A percentile compares a stretch with the other conserved stretches of the same genome.
Conservation (phyloP, 2,797 vertebrate species). For the Siniperca obscura region DNA sequence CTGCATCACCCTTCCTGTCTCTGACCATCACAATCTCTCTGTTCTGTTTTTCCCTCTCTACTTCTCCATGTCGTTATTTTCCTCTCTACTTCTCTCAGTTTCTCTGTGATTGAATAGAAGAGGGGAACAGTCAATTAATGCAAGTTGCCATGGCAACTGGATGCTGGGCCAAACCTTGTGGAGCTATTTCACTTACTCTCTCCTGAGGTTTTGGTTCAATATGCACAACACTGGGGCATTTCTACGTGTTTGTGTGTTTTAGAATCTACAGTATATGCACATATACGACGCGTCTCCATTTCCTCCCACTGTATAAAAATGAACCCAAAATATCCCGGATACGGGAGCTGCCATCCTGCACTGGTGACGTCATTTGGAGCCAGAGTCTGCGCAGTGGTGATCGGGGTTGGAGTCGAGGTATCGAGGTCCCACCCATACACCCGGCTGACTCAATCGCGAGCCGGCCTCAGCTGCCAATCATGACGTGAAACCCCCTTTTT, state of each 20-base stretch:
- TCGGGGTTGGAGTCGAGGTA: no score
- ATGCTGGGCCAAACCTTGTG: constrained; percentile 47
- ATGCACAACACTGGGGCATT: neutral
- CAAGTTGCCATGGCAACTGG: constrained; percentile 76
- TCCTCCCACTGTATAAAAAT: no score
- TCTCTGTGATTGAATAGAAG: constrained; percentile 33
- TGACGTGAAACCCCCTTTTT: no score
- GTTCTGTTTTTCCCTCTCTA: constrained; percentile 1
- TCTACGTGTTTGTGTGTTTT: neutral
- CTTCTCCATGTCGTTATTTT: neutral
- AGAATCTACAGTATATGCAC: neutral
- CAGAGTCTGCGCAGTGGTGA: no score
- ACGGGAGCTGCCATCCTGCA: no score
- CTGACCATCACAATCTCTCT: constrained; percentile 14
- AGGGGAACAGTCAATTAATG: constrained; percentile 69
- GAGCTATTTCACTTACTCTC: constrained; percentile 47
- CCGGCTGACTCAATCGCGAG: no score
- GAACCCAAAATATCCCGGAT: no score
- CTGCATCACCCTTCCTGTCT: neutral
- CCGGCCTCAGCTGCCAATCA: no score
- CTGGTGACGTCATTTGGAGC: no score
- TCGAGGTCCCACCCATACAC: no score
- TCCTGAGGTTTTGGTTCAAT: constrained; percentile 38
- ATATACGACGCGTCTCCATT: neutral
- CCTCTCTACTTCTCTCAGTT: constrained; percentile 24